phyloP scores from a whole-genome alignment of 2,888 invertebrate species.

The Polyploca ridens region DNA sequence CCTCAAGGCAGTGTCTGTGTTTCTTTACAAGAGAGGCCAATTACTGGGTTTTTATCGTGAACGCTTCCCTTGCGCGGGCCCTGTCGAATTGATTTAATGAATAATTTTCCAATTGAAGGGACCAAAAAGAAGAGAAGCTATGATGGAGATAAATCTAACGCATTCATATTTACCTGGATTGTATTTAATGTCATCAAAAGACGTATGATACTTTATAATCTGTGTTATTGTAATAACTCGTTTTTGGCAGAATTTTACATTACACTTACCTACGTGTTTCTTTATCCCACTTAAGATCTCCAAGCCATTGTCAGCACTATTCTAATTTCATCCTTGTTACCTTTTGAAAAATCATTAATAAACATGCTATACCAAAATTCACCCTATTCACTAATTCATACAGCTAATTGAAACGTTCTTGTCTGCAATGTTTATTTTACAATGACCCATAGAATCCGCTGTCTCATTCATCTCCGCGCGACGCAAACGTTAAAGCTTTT shows the following conservation, averaged over 20 bases:
- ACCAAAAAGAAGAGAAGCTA: constrained; percentile 37
- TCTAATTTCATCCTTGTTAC: too few relatives aligned
- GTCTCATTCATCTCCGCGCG: constrained; percentile 36
- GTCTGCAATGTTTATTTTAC: constrained; percentile 41
- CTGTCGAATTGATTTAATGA: constrained; percentile 66
- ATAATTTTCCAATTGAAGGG: constrained; percentile 67
- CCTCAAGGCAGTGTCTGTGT: constrained; percentile 43
- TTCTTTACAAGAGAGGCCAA: constrained; percentile 58
- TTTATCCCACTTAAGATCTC: too few relatives aligned
- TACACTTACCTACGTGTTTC: too few relatives aligned
- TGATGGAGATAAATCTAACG: constrained; percentile 38
- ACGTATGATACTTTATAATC: not conserved
- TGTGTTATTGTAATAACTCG: not conserved
- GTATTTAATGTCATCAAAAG: not conserved
- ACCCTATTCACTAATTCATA: not conserved
- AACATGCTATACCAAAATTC: not conserved
- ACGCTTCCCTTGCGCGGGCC: constrained; percentile 38
- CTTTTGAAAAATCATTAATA: too few relatives aligned
- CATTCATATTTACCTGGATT: not conserved
- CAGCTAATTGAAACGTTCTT: constrained; percentile 21
- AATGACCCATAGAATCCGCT: constrained; percentile 32
- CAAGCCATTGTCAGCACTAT: too few relatives aligned
- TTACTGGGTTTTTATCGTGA: constrained; percentile 59
- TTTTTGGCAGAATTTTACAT: not conserved
- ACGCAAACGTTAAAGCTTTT: constrained; percentile 16